These are phyloP conservation scores for Ecliptopera silaceata DNA, from an alignment of 2,888 invertebrate genomes.

Conservation along the genomic window DNA sequence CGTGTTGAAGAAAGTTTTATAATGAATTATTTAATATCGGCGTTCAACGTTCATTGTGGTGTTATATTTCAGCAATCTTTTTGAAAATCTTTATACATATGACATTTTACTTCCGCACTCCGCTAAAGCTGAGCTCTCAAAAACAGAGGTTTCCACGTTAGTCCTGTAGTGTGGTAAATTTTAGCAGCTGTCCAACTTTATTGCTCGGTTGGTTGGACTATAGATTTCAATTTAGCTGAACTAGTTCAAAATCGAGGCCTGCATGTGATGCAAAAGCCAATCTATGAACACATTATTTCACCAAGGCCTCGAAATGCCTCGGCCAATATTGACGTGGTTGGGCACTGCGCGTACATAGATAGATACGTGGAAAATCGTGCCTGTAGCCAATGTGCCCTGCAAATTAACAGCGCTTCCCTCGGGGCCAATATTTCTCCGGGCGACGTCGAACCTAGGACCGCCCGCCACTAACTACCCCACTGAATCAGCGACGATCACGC, in stretches of 20 bases:
- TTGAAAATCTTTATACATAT: too few relatives aligned
- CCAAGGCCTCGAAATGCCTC: slow-evolving; percentile 49
- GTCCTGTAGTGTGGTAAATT: not conserved
- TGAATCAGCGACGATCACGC: slow-evolving; percentile 82
- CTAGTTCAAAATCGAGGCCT: slow-evolving; percentile 23
- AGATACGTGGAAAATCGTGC: slow-evolving; percentile 73
- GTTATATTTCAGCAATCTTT: not conserved
- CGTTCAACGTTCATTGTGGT: not conserved
- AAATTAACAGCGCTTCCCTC: slow-evolving; percentile 79
- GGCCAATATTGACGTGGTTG: slow-evolving; percentile 51
- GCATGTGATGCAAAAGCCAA: slow-evolving; percentile 25
- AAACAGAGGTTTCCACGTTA: not conserved
- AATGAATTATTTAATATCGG: too few relatives aligned
- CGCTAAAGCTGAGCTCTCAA: not conserved
- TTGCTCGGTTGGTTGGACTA: not conserved
- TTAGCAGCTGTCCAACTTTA: not conserved
- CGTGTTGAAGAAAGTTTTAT: too few relatives aligned
- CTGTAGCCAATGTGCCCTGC: slow-evolving; percentile 70
- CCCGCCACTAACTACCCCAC: slow-evolving; percentile 80
- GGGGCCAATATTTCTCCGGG: slow-evolving; percentile 78
- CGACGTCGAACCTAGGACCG: slow-evolving; percentile 78
- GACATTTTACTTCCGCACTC: not conserved
- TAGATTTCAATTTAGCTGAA: slow-evolving; percentile 23
- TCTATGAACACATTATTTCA: slow-evolving; percentile 35
- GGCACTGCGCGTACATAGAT: slow-evolving; percentile 36